Base-by-base conservation (phyloP, 2,888 invertebrate species). In the Amphimallon solstitiale region DNA sequence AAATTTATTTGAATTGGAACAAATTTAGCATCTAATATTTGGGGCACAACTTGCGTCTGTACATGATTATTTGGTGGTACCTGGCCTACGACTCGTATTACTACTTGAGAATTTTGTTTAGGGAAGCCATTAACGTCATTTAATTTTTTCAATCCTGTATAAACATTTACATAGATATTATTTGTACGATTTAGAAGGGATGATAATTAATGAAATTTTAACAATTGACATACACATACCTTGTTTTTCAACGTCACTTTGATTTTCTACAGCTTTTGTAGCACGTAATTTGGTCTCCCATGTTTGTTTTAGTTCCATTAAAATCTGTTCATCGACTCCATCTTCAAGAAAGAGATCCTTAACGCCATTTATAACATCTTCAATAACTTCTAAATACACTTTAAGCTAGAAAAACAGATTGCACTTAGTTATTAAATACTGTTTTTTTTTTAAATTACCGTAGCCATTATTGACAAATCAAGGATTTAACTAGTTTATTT, bases 331-430 rank as follows among this genome's bases (percentile, higher is more conserved):
- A 78, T 99, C 99, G 2, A 98, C 94, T 68, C 98, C 97, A 81
- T 99, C 99, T 80, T 99, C 99, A 54, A 97, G 85, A 82, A 99
- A 98, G 54, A 94, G 90, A 83, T 99, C 98, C 68, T 96, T 87
- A 17, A 97, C 96, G 75, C 92, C 92, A 48, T 90, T 87, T 77
- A 98, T 94, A 56, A 99, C 98, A 88, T 99, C 99, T 78, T 97
- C 97, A 73, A 99, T 97, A 51, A 99, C 96, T 74, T 94, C 92
- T 79, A 92, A 91, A 84, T 98, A 98, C 67, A 98, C 87, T 86
- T 94, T 93, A 73, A 92, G 81, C 87, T 89, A 81, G 34, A 68
- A 70, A 15, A 51, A 46, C 35, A 37, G n/a, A n/a, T n/a, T n/a
- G n/a, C n/a, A n/a, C n/a, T n/a, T n/a, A n/a, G 29, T 29, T 9